Percentiles rank a stretch among this genome's conserved stretches.
Evolutionary conservation across 30 jellyfish, hydroid and myxozoan species (phyloP).

Genomic region (Turritopsis dohrnii): DNA sequence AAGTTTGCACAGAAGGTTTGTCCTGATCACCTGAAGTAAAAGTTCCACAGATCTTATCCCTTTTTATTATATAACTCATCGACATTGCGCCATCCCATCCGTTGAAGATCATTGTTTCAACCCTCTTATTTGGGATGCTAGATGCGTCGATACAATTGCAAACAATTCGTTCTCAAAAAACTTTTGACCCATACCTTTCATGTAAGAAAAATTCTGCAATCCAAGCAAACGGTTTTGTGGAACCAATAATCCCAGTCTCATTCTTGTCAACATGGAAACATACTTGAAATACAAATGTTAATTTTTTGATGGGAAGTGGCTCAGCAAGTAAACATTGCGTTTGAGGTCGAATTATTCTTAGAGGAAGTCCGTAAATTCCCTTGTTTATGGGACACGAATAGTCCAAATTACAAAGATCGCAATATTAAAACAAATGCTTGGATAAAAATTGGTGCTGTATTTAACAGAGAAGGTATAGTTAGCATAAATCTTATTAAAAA

Average conservation of each 20-base stretch:
- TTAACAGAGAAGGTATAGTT: too few species aligned
- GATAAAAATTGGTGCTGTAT: too few species aligned
- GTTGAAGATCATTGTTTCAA: neutral
- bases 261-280: neutral
- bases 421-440: too few species aligned
- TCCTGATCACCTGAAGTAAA: neutral
- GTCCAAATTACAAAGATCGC: too few species aligned
- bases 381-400: too few species aligned
- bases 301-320: too few species aligned
- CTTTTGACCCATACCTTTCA: neutral
- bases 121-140: neutral
- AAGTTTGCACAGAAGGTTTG: neutral
- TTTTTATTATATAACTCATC: neutral
- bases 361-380: too few species aligned
- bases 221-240: neutral
- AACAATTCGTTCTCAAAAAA: neutral
- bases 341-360: too few species aligned
- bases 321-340: too few species aligned
- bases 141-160: neutral
- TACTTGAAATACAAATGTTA: too few species aligned
- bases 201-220: neutral
- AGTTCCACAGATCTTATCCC: neutral
- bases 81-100: neutral
- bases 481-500: too few species aligned
- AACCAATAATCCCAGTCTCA: neutral